Evolutionary conservation across 1,140 invertebrate species (phyloP).

Genomic region (Pogonognathellus flavescens): DNA sequence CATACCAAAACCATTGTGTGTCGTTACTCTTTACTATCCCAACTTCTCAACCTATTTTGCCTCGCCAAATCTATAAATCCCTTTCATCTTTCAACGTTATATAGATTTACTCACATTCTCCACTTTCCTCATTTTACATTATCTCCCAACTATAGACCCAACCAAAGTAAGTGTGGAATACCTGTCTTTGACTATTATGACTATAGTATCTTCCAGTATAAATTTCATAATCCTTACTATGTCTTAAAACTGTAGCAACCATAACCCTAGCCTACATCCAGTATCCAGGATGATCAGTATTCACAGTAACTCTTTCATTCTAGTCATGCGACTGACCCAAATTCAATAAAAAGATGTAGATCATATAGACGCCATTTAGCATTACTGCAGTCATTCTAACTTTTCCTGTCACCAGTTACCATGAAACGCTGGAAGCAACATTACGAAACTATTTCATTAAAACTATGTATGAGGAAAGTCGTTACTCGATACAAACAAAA

Average conservation of each 20-base stretch:
- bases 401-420: too few species aligned
- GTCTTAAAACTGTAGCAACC: not conserved
- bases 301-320: not conserved
- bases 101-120: not conserved
- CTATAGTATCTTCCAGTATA: not conserved
- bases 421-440: too few species aligned
- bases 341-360: constrained; percentile 13
- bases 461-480: too few species aligned
- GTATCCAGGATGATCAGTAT: not conserved
- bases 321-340: not conserved
- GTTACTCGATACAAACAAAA: too few species aligned
- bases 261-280: too few species aligned
- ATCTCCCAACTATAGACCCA: too few species aligned
- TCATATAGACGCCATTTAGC: not conserved
- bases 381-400: too few species aligned
- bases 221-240: not conserved
- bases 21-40: constrained; percentile 21
- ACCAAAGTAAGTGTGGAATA: too few species aligned
- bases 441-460: too few species aligned
- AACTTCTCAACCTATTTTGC: not conserved
- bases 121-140: constrained; percentile 12
- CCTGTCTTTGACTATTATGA: not conserved
- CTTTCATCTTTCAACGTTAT: constrained; percentile 16
- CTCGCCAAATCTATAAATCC: constrained; percentile 38
- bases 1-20: constrained; percentile 33